These are phyloP conservation scores for Conops quadrifasciatus DNA, from an alignment of 2,888 invertebrate species.

Conservation along the genomic window DNA sequence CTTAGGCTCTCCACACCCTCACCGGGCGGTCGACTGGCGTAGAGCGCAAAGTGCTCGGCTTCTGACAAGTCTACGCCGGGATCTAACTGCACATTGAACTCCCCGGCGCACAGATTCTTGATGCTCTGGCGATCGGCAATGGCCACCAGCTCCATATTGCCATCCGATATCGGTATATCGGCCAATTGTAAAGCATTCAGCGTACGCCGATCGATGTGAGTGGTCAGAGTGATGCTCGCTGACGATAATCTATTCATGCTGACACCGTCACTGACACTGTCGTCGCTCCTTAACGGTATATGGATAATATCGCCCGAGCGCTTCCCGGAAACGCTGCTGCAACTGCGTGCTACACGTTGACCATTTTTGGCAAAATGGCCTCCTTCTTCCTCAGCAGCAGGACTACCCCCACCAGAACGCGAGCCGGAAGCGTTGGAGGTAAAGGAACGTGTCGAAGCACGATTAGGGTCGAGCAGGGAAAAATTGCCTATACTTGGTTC, in stretches of 20 bases:
- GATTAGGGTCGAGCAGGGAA: conserved; percentile 57
- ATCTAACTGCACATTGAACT: conserved; percentile 62
- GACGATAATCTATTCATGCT: conserved; percentile 63
- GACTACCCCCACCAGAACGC: conserved; percentile 51
- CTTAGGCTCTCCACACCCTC: conserved; percentile 59
- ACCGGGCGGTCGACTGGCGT: conserved; percentile 84
- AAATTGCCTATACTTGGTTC: conserved; percentile 61
- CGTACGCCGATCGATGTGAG: conserved; percentile 62
- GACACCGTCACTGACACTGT: conserved; percentile 68
- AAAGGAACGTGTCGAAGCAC: conserved; percentile 58
- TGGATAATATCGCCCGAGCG: conserved; percentile 74
- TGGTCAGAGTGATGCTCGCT: conserved; percentile 57
- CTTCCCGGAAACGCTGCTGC: conserved; percentile 71
- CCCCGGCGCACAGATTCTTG: conserved; percentile 63
- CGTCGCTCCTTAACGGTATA: conserved; percentile 72
- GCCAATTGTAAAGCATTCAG: conserved; percentile 65
- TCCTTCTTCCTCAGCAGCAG: conserved; percentile 15
- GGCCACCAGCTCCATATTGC: conserved; percentile 71
- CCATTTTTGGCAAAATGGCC: conserved; percentile 40
- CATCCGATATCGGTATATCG: conserved; percentile 65
- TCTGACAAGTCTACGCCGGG: conserved; percentile 78
- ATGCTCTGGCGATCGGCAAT: conserved; percentile 66
- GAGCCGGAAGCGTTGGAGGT: conserved; percentile 63
- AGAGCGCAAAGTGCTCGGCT: conserved; percentile 87
- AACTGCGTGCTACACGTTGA: conserved; percentile 70